Evolutionary conservation across 2,797 vertebrate species (phyloP), one percentile per base, ranked within the genome.

Genomic region (Parauchenoglanis punctatus): DNA sequence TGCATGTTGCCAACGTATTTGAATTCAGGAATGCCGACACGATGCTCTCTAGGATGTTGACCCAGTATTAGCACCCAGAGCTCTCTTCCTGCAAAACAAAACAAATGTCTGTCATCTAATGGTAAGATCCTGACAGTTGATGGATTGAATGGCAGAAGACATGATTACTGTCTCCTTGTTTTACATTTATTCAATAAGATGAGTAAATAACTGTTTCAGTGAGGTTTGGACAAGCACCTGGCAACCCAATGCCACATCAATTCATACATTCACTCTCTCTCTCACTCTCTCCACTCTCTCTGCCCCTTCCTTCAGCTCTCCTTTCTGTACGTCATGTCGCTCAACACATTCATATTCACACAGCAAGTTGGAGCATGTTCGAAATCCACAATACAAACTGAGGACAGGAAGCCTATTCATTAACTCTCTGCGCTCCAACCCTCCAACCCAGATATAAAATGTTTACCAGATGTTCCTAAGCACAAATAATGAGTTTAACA

Each of bases 1-100:
- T 99, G 98, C 97, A 99, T 99, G 94, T 99, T 99, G 49, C 95
- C 98, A 93, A 99, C 96, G 90, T 99, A 99, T 94, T 99, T 99
- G 94, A 99, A 98, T 90, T 99, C 98, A 1, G 98, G 98, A 95
- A 99, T 96, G 91, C 98, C 97, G 70, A 97, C 93, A 84, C 91
- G 96, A 95, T 99, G 98, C 82, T 93, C 93, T 46, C 81, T 95
- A 92, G 98, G 97, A 92, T 92, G 95, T 92, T 92, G 94, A 88
- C 98, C 97, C 91, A 99, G 93, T 91, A 96, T 94, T 91, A 99
- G 95, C 92, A 98, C 98, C 98, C 98, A 99, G 87, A 99, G 95
- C 92, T 97, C 92, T 96, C 97, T 97, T 93, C 97, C 98, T 99
- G 94, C 85, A 95, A 88, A 85, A 77, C 85, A 73, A 88, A 80